phyloP scores from a whole-genome alignment of 2,113 vertebrate genomes.

The Verasper variegatus region DNA sequence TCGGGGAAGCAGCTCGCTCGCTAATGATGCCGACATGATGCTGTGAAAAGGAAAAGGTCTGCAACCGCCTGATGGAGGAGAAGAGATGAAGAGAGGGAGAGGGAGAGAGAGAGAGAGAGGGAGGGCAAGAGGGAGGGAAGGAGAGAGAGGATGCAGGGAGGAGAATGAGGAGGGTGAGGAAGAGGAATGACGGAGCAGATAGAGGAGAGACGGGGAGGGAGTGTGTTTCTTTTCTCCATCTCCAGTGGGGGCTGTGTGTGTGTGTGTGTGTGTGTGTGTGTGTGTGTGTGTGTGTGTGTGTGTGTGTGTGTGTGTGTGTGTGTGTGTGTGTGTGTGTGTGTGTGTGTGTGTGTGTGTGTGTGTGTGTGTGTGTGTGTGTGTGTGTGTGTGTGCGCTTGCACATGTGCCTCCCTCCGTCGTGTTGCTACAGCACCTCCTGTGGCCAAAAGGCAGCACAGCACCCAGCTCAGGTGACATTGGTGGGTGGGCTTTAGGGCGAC shows the following conservation, averaged over 20 bases:
- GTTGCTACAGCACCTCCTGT: conserved; percentile 41
- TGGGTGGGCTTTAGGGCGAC: conserved; percentile 46
- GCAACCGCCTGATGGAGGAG: conserved; percentile 27
- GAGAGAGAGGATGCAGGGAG: not conserved
- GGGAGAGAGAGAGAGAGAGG: not conserved
- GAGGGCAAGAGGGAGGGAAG: conserved; percentile 14
- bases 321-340: conserved; percentile 2
- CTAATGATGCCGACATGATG: conserved; percentile 47
- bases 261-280: not conserved
- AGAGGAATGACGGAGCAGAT: conserved; percentile 34
- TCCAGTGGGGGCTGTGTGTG: conserved; percentile 13
- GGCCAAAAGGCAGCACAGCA: conserved; percentile 32
- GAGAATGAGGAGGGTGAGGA: too few species aligned
- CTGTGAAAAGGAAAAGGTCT: conserved; percentile 11
- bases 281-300: not conserved
- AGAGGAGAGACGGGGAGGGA: not conserved
- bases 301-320: not conserved
- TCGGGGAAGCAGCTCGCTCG: conserved; percentile 5
- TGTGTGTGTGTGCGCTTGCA: not conserved
- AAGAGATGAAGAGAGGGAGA: conserved; percentile 9
- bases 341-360: not conserved
- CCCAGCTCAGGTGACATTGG: conserved; percentile 21
- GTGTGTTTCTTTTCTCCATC: conserved; percentile 22
- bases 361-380: not conserved
- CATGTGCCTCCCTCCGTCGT: not conserved